A percentile compares a stretch with the other conserved stretches of the same genome.
phyloP scores from a whole-genome alignment of 2,113 vertebrate species.

The Cryptotis parvus region DNA sequence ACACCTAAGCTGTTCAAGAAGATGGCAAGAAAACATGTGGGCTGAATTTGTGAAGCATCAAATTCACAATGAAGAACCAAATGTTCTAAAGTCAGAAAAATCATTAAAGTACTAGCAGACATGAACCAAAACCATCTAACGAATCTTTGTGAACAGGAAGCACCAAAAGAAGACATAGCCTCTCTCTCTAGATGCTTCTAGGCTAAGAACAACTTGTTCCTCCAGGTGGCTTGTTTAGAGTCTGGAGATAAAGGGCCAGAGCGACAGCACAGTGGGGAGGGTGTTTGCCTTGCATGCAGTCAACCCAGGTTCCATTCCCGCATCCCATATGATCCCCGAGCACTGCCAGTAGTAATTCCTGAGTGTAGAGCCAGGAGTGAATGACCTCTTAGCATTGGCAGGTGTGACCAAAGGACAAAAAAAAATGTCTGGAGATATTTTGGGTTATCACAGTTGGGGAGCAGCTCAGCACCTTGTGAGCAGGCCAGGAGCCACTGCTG shows the following conservation, averaged over 20 bases:
- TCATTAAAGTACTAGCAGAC: background rate
- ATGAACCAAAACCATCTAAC: background rate
- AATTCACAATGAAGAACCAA: background rate
- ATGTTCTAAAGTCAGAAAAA: background rate
- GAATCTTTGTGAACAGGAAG: background rate
- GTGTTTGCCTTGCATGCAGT: no score
- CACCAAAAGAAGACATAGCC: accelerated
- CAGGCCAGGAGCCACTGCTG: accelerated
- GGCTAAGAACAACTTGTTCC: background rate
- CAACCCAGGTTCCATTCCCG: no score
- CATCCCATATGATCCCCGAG: no score
- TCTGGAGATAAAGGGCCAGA: no score
- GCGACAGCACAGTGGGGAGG: no score
- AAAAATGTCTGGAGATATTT: background rate
- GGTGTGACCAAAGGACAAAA: no score
- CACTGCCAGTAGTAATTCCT: no score
- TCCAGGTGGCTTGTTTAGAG: background rate
- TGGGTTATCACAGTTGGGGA: background rate
- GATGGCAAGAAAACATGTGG: background rate
- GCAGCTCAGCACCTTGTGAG: no score
- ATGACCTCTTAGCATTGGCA: no score
- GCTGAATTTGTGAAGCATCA: background rate
- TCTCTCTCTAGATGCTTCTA: background rate
- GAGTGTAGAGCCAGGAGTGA: no score
- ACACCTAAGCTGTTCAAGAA: background rate